A percentile compares a stretch with the other conserved stretches of the same genome.
Conservation (phyloP, 2,888 invertebrate species). For the Leptinotarsa tumamoca region DNA sequence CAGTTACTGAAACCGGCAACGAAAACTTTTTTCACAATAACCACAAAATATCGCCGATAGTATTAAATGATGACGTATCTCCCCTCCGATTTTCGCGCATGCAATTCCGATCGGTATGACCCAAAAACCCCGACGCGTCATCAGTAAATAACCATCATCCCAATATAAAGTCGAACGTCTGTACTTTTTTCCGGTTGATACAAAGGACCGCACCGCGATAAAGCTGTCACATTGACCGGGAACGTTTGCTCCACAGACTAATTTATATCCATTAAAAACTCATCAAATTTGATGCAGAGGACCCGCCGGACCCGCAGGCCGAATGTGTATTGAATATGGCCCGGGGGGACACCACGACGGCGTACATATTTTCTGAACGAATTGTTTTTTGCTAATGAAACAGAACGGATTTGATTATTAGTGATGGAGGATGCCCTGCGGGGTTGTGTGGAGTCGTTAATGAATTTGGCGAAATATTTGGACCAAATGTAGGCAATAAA, state of each 20-base stretch:
- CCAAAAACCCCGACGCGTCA: neutral
- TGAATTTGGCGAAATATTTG: constrained; percentile 4
- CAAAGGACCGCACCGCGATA: constrained; percentile 31
- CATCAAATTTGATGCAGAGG: constrained; percentile 52
- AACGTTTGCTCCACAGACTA: constrained; percentile 45
- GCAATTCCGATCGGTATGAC: neutral
- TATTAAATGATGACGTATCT: neutral
- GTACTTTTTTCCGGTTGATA: constrained; percentile 25
- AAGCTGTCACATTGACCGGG: constrained; percentile 40
- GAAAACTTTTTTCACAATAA: too few species aligned
- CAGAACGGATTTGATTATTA: constrained; percentile 20
- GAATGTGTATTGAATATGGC: constrained; percentile 33
- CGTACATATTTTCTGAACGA: constrained; percentile 4
- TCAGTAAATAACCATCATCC: constrained; percentile 13
- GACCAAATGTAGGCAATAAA: neutral
- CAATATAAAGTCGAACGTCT: constrained; percentile 22
- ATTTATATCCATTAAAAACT: constrained; percentile 56
- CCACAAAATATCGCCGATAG: neutral
- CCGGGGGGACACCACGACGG: constrained; percentile 28
- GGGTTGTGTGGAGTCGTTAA: neutral
- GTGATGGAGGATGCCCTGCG: constrained; percentile 11
- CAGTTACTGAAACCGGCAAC: too few species aligned
- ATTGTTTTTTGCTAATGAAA: constrained; percentile 20
- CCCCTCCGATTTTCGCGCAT: neutral
- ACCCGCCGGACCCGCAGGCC: constrained; percentile 41